Evolutionary conservation across 2,797 vertebrate genomes (phyloP).

Genomic region (Cetoscarus ocellatus): DNA sequence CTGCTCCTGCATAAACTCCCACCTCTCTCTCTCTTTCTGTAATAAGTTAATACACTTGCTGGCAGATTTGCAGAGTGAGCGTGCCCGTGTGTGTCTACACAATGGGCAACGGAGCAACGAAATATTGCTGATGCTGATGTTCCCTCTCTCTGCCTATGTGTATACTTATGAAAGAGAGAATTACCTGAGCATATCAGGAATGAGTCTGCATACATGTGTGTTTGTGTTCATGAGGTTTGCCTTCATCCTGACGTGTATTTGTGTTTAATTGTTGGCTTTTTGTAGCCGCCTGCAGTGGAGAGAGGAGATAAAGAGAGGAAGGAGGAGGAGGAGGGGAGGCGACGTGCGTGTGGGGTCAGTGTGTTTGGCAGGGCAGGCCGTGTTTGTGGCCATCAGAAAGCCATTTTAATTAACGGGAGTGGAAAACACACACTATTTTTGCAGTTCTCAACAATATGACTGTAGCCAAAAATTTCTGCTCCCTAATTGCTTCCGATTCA

Average conservation of each 20-base stretch:
- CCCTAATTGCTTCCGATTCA: slow-evolving; percentile 55
- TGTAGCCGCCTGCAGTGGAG: slow-evolving; percentile 43
- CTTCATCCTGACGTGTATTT: not conserved
- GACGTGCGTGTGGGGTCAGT: slow-evolving; percentile 26
- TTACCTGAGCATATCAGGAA: slow-evolving; percentile 7
- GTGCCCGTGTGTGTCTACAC: slow-evolving; percentile 1
- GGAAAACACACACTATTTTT: slow-evolving; percentile 39
- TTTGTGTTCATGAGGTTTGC: slow-evolving; percentile 14
- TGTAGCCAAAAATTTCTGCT: slow-evolving; percentile 53
- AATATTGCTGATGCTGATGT: slow-evolving; percentile 28
- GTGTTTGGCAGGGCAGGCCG: slow-evolving; percentile 44
- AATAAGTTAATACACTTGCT: slow-evolving; percentile 57
- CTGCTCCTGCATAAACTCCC: slow-evolving; percentile 10
- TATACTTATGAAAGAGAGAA: slow-evolving; percentile 12
- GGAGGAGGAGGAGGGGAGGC: slow-evolving; percentile 6
- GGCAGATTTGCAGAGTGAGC: slow-evolving; percentile 30
- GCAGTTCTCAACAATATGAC: slow-evolving; percentile 56
- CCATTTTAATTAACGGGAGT: slow-evolving; percentile 67
- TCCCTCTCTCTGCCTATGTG: slow-evolving; percentile 1
- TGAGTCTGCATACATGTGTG: not conserved
- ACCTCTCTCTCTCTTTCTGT: slow-evolving; percentile 13
- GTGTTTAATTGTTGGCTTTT: slow-evolving; percentile 41
- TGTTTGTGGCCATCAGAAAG: slow-evolving; percentile 63
- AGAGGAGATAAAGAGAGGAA: slow-evolving; percentile 45
- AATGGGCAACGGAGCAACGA: slow-evolving; percentile 13